Percentiles rank a stretch among this genome's conserved stretches.
Conservation (phyloP, 37 sponge, comb jelly and placozoan genomes). For the Dysidea cf. avara region DNA sequence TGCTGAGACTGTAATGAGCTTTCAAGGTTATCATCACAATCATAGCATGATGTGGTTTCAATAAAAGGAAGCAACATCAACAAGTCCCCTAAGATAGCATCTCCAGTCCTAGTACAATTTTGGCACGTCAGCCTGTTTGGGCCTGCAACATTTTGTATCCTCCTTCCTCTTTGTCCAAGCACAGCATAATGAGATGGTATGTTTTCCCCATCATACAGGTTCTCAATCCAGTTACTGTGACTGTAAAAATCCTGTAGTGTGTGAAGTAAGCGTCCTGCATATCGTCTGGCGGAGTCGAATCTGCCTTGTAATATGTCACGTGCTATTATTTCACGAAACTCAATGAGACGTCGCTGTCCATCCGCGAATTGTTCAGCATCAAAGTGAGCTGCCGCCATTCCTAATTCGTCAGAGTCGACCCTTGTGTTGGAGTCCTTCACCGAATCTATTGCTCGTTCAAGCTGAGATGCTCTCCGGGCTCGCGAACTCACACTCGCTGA, state of each 20-base stretch:
- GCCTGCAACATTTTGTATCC: constrained; percentile 18
- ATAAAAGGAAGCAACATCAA: no score
- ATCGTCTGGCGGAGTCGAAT: constrained; percentile 13
- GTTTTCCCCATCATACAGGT: background rate
- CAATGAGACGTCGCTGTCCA: constrained; percentile 30
- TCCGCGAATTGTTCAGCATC: constrained; percentile 30
- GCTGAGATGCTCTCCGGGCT: background rate
- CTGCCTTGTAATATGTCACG: background rate
- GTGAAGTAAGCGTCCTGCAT: constrained; percentile 35
- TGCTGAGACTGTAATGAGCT: no score
- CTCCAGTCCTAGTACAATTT: constrained; percentile 15
- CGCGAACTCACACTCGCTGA: background rate
- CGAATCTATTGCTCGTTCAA: constrained; percentile 15
- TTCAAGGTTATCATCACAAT: no score
- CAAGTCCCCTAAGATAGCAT: background rate
- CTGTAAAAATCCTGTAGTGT: constrained; percentile 62
- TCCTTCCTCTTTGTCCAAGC: background rate
- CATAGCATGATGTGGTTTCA: no score
- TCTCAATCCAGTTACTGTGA: constrained; percentile 55
- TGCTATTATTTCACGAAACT: background rate
- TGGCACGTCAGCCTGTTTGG: constrained; percentile 16
- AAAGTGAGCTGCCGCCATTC: constrained; percentile 28
- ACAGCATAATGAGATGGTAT: constrained; percentile 2
- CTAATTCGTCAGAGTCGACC: constrained; percentile 7
- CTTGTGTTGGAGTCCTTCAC: constrained; percentile 25